Conservation (phyloP, 1,140 invertebrate genomes). For the Anastrepha obliqua region DNA sequence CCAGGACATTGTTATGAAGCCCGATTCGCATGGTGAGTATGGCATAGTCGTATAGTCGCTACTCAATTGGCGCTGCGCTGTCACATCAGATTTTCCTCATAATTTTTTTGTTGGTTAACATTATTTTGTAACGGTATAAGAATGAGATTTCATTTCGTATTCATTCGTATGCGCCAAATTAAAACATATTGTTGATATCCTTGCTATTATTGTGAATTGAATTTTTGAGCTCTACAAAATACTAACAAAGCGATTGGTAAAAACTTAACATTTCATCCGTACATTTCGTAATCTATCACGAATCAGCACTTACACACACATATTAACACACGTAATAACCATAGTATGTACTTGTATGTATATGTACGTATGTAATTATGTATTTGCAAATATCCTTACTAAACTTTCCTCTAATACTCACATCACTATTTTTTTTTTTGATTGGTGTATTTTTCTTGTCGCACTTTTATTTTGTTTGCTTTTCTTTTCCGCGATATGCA, state of each 20-base stretch:
- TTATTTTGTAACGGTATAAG: neutral
- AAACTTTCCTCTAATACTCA: neutral
- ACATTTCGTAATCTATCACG: conserved; percentile 15
- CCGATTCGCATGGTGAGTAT: conserved; percentile 63
- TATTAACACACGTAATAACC: conserved; percentile 19
- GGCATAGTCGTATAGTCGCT: neutral
- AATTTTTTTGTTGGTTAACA: neutral
- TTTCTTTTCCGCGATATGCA: neutral
- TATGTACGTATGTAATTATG: neutral
- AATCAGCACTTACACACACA: neutral
- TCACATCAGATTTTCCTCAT: neutral
- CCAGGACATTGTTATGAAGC: conserved; percentile 58
- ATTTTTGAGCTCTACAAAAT: conserved; percentile 26
- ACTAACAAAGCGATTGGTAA: conserved; percentile 2
- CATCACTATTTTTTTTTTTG: neutral
- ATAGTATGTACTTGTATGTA: neutral
- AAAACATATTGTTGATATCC: conserved; percentile 28
- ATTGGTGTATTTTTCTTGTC: neutral
- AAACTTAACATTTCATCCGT: conserved; percentile 13
- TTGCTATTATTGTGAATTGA: conserved; percentile 29
- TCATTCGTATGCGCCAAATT: neutral
- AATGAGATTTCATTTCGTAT: conserved; percentile 13
- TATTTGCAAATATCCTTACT: conserved; percentile 22
- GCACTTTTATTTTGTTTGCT: neutral
- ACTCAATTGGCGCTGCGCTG: neutral